Evolutionary conservation across 2,797 vertebrate genomes (phyloP), one percentile per base, ranked within the genome.

Genomic region (Crypturellus tataupa): DNA sequence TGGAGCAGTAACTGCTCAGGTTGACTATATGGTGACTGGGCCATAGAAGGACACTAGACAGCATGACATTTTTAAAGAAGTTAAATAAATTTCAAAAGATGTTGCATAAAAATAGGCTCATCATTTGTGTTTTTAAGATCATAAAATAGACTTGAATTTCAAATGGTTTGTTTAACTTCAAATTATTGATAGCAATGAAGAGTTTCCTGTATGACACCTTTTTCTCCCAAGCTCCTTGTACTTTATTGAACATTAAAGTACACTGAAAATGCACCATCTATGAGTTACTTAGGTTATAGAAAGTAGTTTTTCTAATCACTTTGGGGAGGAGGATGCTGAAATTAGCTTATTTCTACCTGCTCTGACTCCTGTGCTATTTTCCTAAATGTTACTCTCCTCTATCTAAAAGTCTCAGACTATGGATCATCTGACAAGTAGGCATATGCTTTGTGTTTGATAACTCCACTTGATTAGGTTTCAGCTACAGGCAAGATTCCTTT

Each of bases 21-120:
- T 7, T 33, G 31, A 55, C 12, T 31, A 7, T 46, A 15, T 44
- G n/a, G 35, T 31, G 77, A 46, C 7, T 53, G 13, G 5, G 12
- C 12, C 23, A 39, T 0, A 83, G 49, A 51, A 49, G 19, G 55
- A 49, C 1, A 1, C 37, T 47, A 80, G 4, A 31, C 12, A n/a
- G 25, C 0, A 0, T 47, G 53, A 25, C 5, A 80, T 15, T 71
- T 46, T 55, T 16, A 58, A 24, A 70, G 3, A 3, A 35, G 47
- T 29, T 20, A 60, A 17, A 49, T 23, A 67, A 47, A 16, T 37
- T 35, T 46, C 9, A 70, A 81, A 85, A 21, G 4, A 13, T 14
- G 14, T 5, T 59, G 39, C 53, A 21, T 64, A 64, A 83, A 56
- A 4, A 4, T 15, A 44, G 5, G 11, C 10, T 71, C 16, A 20